Evolutionary conservation across 2,797 vertebrate genomes (phyloP).

Genomic region (Okamejei kenojei): DNA sequence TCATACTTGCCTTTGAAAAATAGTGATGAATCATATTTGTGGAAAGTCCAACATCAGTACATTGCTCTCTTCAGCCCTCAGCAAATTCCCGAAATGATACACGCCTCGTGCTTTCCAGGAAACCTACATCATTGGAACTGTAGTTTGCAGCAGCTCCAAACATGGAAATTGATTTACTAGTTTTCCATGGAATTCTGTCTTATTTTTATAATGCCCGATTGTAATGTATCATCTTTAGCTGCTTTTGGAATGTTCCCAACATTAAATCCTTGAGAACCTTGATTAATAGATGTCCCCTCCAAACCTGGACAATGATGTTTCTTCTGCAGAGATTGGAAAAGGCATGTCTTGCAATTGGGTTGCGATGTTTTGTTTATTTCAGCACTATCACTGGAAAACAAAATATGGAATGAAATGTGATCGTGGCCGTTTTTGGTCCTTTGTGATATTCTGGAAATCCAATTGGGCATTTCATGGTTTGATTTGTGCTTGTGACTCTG

Average conservation of each 20-base stretch:
- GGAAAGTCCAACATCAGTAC: background rate
- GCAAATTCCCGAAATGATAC: background rate
- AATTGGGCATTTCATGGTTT: too few relatives aligned
- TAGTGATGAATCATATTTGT: background rate
- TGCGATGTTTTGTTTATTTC: too few relatives aligned
- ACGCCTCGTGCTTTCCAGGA: background rate
- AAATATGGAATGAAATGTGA: too few relatives aligned
- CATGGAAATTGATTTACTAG: background rate
- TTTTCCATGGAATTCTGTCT: background rate
- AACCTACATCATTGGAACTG: background rate
- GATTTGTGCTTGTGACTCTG: too few relatives aligned
- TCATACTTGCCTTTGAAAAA: background rate
- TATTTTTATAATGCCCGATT: background rate
- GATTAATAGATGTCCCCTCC: background rate
- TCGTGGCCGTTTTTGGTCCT: too few relatives aligned
- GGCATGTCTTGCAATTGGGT: too few relatives aligned
- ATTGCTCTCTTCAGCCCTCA: background rate
- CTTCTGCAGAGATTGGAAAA: background rate
- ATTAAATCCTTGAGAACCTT: background rate
- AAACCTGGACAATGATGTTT: background rate
- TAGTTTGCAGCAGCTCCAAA: background rate
- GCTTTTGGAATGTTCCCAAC: too few relatives aligned
- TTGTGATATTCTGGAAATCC: too few relatives aligned
- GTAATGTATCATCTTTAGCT: background rate
- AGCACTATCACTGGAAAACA: too few relatives aligned